Base-by-base conservation (phyloP, 1,140 invertebrate species). In the Drosophila nebulosa region DNA sequence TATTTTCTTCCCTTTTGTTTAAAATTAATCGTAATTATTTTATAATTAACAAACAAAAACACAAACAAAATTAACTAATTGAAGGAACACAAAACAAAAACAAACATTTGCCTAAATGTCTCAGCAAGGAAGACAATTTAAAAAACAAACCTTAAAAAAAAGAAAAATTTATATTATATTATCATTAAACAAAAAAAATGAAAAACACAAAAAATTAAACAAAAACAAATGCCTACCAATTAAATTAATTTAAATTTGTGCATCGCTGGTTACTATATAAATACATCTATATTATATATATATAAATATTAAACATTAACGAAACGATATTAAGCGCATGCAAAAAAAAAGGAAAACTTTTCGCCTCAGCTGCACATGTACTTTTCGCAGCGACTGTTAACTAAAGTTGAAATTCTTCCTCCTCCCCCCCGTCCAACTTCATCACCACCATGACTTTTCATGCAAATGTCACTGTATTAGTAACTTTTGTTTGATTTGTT, bases 71-170 rank as follows among this genome's bases (percentile, higher is more conserved):
- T 74, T 64, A 75, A 67, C 61, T 53, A 66, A 32, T 59, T 56
- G 14, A 57, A 61, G 62, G 26, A 24, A 61, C 56, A 74, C 50
- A 60, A 78, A 78, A 79, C 73, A 70, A 61, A 83, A 80, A 36
- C 30, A 59, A 74, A 74, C 63, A 56, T 86, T 88, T 88, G 83
- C 83, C 83, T 88, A 88, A 83, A 88, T 88, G 83, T 88, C 83
- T 88, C 83, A 76, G 75, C 60, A 74, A 46, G 57, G 83, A 86
- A 88, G 83, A 88, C 83, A 88, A 79, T 75, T 72, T 76, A 88
- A 85, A 88, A 69, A 76, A 75, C n/a, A 53, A 53, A 52, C 39
- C 39, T 71, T 69, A 86, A 86, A 84, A 85, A 60, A 75, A n/a
- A n/a, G n/a, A n/a, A n/a, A 75, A 67, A 74, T 52, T 74, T 74